These are phyloP conservation scores for Oriolus oriolus DNA, from an alignment of 2,113 vertebrate species.

Conservation along the genomic window DNA sequence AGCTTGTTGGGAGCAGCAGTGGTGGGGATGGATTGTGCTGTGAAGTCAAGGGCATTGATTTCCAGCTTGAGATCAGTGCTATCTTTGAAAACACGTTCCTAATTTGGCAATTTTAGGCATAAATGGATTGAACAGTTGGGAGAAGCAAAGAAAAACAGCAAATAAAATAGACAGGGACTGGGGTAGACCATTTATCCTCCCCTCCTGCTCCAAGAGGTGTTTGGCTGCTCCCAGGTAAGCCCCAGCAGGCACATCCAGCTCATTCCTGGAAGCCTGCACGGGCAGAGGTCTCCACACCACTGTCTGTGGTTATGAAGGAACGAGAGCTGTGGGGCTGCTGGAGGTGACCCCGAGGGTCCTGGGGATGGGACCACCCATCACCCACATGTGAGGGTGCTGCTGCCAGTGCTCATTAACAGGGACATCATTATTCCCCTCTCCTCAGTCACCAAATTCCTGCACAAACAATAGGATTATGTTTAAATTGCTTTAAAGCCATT, in stretches of 20 bases:
- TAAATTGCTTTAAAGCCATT: constrained; percentile 2
- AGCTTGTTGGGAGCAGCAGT: neutral
- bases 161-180: neutral
- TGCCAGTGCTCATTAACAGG: neutral
- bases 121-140: neutral
- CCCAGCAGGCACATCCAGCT: accelerated
- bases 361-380: neutral
- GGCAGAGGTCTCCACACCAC: neutral
- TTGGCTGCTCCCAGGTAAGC: accelerated
- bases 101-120: neutral
- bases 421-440: neutral
- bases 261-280: accelerated
- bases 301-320: accelerated
- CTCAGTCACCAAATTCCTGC: neutral
- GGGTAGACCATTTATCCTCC: neutral
- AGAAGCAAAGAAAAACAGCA: neutral
- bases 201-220: neutral
- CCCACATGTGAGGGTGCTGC: neutral
- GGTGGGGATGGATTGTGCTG: neutral
- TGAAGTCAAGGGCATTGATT: neutral
- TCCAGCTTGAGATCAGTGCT: neutral
- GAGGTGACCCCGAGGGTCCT: neutral
- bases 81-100: neutral
- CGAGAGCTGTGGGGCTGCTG: neutral
- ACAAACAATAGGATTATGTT: neutral